These are phyloP conservation scores for Mythimna lalbum DNA, from an alignment of 2,888 invertebrate species.

Conservation along the genomic window DNA sequence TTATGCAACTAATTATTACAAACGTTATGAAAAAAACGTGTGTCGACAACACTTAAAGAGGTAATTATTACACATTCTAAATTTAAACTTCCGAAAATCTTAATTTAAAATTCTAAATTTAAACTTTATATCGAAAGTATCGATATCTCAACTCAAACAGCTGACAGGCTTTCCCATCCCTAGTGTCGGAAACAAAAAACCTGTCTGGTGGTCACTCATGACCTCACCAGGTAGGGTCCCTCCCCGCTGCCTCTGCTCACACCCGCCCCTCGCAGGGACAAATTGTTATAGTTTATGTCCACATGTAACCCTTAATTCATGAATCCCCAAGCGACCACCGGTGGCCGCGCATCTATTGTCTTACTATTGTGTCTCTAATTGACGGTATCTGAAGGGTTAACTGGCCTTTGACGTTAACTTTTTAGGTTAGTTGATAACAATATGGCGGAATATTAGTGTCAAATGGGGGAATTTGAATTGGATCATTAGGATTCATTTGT, in stretches of 20 bases:
- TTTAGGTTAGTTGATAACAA: slow-evolving; percentile 29
- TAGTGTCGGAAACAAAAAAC: slow-evolving; percentile 79
- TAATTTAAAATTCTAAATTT: background rate
- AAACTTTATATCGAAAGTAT: slow-evolving; percentile 38
- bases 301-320: slow-evolving; percentile 54
- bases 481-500: slow-evolving; percentile 19
- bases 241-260: slow-evolving; percentile 41
- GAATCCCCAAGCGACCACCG: too few relatives aligned
- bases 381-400: too few relatives aligned
- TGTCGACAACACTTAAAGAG: too few relatives aligned
- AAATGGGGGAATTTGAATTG: slow-evolving; percentile 28
- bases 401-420: slow-evolving; percentile 48
- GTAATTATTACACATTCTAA: background rate
- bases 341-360: too few relatives aligned
- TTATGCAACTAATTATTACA: slow-evolving; percentile 9
- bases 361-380: too few relatives aligned
- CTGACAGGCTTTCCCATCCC: slow-evolving; percentile 69
- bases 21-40: too few relatives aligned
- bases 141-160: slow-evolving; percentile 65
- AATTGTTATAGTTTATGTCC: slow-evolving; percentile 71
- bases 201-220: slow-evolving; percentile 82
- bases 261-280: slow-evolving; percentile 61
- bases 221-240: slow-evolving; percentile 79
- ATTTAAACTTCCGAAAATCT: background rate
- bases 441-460: slow-evolving; percentile 16